Evolutionary conservation across 2,888 invertebrate species (phyloP).

Genomic region (Hedya salicella): DNA sequence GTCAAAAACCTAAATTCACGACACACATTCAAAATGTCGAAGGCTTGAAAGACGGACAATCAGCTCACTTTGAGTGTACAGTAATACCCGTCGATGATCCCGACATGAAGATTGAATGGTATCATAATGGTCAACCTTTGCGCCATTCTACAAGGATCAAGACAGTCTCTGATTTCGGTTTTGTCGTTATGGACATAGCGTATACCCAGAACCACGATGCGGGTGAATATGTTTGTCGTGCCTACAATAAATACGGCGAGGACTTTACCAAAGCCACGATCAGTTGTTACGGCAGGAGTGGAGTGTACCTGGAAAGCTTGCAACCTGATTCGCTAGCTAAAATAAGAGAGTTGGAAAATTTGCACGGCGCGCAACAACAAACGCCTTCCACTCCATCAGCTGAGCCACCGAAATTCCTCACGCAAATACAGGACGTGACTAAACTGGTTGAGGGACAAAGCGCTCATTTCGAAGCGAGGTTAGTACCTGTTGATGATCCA

Average conservation of each 20-base stretch:
- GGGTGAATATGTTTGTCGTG: constrained; percentile 97
- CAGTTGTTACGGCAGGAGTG: constrained; percentile 92
- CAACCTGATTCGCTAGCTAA: constrained; percentile 96
- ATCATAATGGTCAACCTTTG: constrained; percentile 95
- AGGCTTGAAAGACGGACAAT: constrained; percentile 95
- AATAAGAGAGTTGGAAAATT: constrained; percentile 93
- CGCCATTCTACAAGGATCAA: constrained; percentile 96
- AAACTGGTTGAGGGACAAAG: constrained; percentile 97
- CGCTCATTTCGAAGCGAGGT: constrained; percentile 96
- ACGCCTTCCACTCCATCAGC: constrained; percentile 87
- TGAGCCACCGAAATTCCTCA: constrained; percentile 95
- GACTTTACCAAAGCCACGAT: constrained; percentile 95
- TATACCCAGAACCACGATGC: constrained; percentile 96
- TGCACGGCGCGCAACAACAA: constrained; percentile 87
- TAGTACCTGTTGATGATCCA: constrained; percentile 97
- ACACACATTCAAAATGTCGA: constrained; percentile 93
- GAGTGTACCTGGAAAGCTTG: constrained; percentile 94
- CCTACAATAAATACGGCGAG: constrained; percentile 95
- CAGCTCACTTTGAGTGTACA: constrained; percentile 98
- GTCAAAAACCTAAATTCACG: constrained; percentile 95
- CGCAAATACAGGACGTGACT: constrained; percentile 93
- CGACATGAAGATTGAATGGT: constrained; percentile 98
- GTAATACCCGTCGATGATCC: constrained; percentile 97
- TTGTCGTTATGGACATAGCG: constrained; percentile 97
- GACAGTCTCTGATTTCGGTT: constrained; percentile 97